Evolutionary conservation across 1,140 invertebrate species (phyloP).

Genomic region (Drosophila persimilis): DNA sequence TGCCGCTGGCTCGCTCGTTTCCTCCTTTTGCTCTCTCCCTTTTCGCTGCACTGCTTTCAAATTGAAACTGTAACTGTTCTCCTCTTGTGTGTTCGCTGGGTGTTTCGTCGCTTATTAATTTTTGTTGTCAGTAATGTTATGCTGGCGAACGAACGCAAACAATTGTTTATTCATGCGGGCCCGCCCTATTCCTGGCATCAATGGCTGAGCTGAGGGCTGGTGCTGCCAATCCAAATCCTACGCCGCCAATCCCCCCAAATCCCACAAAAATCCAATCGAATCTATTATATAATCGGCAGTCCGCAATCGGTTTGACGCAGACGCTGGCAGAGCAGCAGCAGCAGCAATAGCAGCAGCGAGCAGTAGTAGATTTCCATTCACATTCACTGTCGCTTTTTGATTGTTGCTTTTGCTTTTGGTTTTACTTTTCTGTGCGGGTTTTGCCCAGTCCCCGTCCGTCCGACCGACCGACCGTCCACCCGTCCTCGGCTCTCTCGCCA

Average conservation of each 20-base stretch:
- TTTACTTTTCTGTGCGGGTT: conserved; percentile 42
- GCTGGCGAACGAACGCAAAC: conserved; percentile 13
- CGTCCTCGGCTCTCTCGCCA: conserved; percentile 12
- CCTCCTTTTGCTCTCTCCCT: conserved; percentile 1
- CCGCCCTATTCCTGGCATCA: neutral
- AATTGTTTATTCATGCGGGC: conserved; percentile 1
- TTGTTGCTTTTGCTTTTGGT: conserved; percentile 38
- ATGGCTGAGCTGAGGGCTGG: neutral
- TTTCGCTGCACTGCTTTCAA: conserved; percentile 16
- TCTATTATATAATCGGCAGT: conserved; percentile 77
- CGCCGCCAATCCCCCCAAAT: conserved; percentile 56
- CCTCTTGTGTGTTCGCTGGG: neutral
- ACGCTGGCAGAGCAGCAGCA: conserved; percentile 24
- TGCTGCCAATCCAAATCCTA: conserved; percentile 4
- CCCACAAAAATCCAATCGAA: conserved; percentile 68
- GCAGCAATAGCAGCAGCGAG: conserved; percentile 21
- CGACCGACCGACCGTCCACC: neutral
- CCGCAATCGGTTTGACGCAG: conserved; percentile 31
- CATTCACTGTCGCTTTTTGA: conserved; percentile 80
- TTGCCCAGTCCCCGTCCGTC: conserved; percentile 13
- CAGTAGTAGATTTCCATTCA: conserved; percentile 76
- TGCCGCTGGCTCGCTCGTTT: neutral
- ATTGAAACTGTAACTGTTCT: neutral
- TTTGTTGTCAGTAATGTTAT: conserved; percentile 8
- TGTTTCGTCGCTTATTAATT: conserved; percentile 1